Base-by-base conservation (phyloP, 53 echinoderm and acorn worm species). In the Paelopatides confundens region DNA sequence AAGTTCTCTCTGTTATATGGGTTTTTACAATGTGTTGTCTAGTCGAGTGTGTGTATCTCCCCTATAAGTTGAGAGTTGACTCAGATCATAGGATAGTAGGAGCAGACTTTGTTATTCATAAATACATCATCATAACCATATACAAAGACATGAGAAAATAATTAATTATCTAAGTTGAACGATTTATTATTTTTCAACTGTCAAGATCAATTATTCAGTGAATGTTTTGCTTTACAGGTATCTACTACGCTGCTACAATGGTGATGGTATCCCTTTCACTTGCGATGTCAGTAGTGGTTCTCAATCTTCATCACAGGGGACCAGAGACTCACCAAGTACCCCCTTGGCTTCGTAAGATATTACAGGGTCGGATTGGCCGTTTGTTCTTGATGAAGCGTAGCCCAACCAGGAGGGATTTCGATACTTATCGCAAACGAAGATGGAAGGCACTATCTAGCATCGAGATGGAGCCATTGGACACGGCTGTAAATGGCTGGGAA, bases 201-300 rank as follows among this genome's bases (percentile, higher is more conserved):
- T 43, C 43, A 43, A 43, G 12, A 43, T 8, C 43, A 43, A 43
- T 43, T 43, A 12, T 43, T 43, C 12, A 43, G 8, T 12, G 9
- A 7, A 43, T 4, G 43, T 23, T 58, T 58, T 58, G n/a, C 58
- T 58, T 4, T 58, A 23, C 91, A 98, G 98, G 93, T 68, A 93
- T 95, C 33, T 98, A 98, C 82, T 98, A 98, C 65, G 98, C 98
- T 32, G 90, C 93, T 12, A 95, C 95, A 12, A 98, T 98, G 98
- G 98, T 98, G 34, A 95, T 98, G 94, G 98, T 98, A 43, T 98
- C 98, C 14, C 51, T 98, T 34, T 98, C 97, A 31, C 63, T 98
- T 24, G 90, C 94, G 27, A 95, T 98, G 95, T 98, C 98, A 15
- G 98, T 98, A 24, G 94, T 95, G 18, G 98, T 98, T 8, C 95